Evolutionary conservation across 2,888 invertebrate species (phyloP), one percentile per base, ranked within the genome.

Genomic region (Rambutsinella grinnellia): DNA sequence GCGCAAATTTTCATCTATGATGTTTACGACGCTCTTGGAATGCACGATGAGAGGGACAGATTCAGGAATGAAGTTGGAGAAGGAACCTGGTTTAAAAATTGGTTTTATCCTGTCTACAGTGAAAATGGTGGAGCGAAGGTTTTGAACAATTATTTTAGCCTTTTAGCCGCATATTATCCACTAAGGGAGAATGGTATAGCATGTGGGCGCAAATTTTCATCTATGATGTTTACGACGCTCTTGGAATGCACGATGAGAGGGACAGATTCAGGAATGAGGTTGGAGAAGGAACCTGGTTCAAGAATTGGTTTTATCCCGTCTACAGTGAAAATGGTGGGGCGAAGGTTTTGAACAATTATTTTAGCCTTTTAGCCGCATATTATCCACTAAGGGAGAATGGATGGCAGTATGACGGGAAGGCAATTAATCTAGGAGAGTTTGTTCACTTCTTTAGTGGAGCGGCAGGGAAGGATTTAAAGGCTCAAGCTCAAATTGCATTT

Each of bases 401-500:
- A 19, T 78, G 56, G 28, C 27, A 63, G 21, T 63, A 51, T 51
- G 28, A 60, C 36, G 17, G 46, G 1, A 27, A 68, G 27, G 53
- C 46, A 8, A 65, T 80, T 47, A 80, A 80, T 53, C 24, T 44
- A 53, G 80, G 80, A 24, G 78, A 80, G 63, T 80, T 80, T 66
- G 60, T 80, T 26, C 80, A 80, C 65, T 80, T 80, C 27, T 78
- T 66, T 57, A 75, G 78, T 28, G 80, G 78, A 23, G 77, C 77
- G 1, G 79, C 70, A 0, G 21, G 26, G 24, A 54, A 6, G 2
- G 62, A 74, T 44, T 69, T 79, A 49, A 65, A 62, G 6, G 3
- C 13, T 5, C 36, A 49, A 44, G 79, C 77, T 0, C 57, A 26
- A 10, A 21, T 13, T 3, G 79, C 77, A 1, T 78, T 79, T 46